These are phyloP conservation scores for Platerodrilus igneus DNA, from an alignment of 2,888 invertebrate genomes.

Conservation along the genomic window DNA sequence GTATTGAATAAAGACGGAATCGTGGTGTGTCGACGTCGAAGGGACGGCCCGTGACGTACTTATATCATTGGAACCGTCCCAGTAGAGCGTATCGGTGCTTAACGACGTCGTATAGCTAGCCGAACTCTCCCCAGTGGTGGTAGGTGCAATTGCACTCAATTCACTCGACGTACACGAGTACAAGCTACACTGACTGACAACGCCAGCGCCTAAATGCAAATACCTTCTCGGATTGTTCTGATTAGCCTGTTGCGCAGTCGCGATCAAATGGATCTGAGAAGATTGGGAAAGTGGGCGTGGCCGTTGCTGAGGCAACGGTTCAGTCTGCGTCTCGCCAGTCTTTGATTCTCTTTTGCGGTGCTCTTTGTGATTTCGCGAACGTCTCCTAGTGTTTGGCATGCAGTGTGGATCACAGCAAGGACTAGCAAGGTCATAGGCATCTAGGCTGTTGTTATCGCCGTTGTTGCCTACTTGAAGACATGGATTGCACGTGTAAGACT, in stretches of 20 bases:
- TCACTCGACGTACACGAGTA: slow-evolving; percentile 80
- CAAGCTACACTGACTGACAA: slow-evolving; percentile 74
- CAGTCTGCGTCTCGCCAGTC: slow-evolving; percentile 48
- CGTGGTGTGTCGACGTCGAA: slow-evolving; percentile 44
- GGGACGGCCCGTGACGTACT: slow-evolving; percentile 40
- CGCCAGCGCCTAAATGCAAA: slow-evolving; percentile 62
- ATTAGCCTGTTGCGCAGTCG: slow-evolving; percentile 13
- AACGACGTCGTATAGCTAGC: slow-evolving; percentile 80
- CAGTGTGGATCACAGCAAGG: slow-evolving; percentile 85
- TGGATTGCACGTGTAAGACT: slow-evolving; percentile 57
- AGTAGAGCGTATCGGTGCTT: slow-evolving; percentile 82
- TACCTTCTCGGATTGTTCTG: slow-evolving; percentile 51
- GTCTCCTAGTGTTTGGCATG: slow-evolving; percentile 60
- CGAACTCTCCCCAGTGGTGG: slow-evolving; percentile 63
- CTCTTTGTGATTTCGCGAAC: slow-evolving; percentile 57
- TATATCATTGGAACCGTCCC: slow-evolving; percentile 57
- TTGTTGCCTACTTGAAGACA: slow-evolving; percentile 60
- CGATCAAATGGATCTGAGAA: slow-evolving; percentile 28
- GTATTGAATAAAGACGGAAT: slow-evolving; percentile 50
- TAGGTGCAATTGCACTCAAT: slow-evolving; percentile 58
- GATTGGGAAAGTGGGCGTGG: slow-evolving; percentile 41
- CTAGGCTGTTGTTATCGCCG: slow-evolving; percentile 72
- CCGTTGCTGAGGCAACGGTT: slow-evolving; percentile 48
- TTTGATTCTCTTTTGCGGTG: slow-evolving; percentile 50
- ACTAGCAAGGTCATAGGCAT: slow-evolving; percentile 81